These are phyloP conservation scores for Scrobipalpa costella DNA, from an alignment of 2,888 invertebrate species.

Conservation along the genomic window DNA sequence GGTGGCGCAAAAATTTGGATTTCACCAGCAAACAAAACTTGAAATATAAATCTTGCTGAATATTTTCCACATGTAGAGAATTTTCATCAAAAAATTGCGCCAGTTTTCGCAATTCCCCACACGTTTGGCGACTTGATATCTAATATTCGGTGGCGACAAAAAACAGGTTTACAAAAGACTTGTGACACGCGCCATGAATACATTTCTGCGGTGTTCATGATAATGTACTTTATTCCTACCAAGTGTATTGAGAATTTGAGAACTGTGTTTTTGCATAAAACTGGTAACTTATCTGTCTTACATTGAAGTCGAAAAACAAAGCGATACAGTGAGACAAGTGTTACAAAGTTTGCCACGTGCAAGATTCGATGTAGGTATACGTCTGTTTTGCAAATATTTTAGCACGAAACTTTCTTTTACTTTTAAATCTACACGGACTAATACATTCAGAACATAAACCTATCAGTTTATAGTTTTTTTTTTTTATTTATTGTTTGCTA, in stretches of 20 bases:
- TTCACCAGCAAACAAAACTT: conserved; percentile 26
- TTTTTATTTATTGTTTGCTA: no score
- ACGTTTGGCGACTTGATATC: conserved; percentile 57
- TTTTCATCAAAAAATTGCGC: conserved; percentile 38
- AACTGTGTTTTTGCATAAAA: not conserved
- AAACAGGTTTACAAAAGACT: conserved; percentile 49
- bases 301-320: not conserved
- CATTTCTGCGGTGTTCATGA: conserved; percentile 11
- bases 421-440: no score
- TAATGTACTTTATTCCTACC: conserved; percentile 4
- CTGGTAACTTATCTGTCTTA: not conserved
- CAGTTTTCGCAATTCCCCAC: conserved; percentile 44
- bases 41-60: conserved; percentile 36
- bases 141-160: conserved; percentile 49
- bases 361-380: not conserved
- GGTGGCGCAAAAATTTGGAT: conserved; percentile 13
- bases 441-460: no score
- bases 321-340: not conserved
- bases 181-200: conserved; percentile 42
- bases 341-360: not conserved
- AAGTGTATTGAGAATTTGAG: conserved; percentile 11
- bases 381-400: no score
- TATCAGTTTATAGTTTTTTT: no score
- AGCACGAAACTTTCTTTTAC: no score
- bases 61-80: conserved; percentile 40